These are phyloP conservation scores for Zophobas atratus DNA, from an alignment of 1,140 invertebrate genomes.

Conservation along the genomic window DNA sequence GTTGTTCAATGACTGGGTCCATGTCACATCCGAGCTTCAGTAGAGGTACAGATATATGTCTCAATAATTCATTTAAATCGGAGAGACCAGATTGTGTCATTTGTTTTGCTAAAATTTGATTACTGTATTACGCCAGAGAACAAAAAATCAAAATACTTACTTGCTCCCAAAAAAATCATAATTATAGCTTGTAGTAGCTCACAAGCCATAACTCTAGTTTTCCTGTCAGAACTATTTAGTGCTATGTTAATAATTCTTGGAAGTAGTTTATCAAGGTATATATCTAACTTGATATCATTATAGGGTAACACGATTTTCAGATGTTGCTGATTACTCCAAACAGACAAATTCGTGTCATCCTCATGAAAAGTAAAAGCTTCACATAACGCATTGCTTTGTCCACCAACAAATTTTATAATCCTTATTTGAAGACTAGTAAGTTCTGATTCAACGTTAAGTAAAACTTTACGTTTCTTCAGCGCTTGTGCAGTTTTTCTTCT, in stretches of 20 bases:
- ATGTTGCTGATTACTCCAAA: slow-evolving; percentile 58
- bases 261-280: slow-evolving; percentile 78
- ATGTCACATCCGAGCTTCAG: slow-evolving; percentile 78
- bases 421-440: slow-evolving; percentile 63
- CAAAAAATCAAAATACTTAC: slow-evolving; percentile 60
- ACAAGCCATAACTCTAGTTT: slow-evolving; percentile 79
- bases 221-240: slow-evolving; percentile 74
- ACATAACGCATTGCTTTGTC: slow-evolving; percentile 69
- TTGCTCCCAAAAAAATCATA: slow-evolving; percentile 75
- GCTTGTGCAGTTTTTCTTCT: slow-evolving; percentile 53
- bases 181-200: slow-evolving; percentile 79
- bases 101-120: slow-evolving; percentile 54
- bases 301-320: slow-evolving; percentile 74
- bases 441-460: slow-evolving; percentile 61
- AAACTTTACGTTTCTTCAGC: slow-evolving; percentile 61
- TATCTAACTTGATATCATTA: slow-evolving; percentile 72
- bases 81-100: slow-evolving; percentile 46
- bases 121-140: not conserved
- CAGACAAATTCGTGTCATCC: slow-evolving; percentile 3
- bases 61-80: slow-evolving; percentile 62
- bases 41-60: slow-evolving; percentile 69
- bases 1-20: slow-evolving; percentile 75
- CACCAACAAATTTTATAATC: slow-evolving; percentile 64
- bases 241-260: slow-evolving; percentile 76
- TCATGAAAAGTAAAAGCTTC: slow-evolving; percentile 64